Evolutionary conservation across 2,888 invertebrate species (phyloP).

Genomic region (Lucinisca nassula): DNA sequence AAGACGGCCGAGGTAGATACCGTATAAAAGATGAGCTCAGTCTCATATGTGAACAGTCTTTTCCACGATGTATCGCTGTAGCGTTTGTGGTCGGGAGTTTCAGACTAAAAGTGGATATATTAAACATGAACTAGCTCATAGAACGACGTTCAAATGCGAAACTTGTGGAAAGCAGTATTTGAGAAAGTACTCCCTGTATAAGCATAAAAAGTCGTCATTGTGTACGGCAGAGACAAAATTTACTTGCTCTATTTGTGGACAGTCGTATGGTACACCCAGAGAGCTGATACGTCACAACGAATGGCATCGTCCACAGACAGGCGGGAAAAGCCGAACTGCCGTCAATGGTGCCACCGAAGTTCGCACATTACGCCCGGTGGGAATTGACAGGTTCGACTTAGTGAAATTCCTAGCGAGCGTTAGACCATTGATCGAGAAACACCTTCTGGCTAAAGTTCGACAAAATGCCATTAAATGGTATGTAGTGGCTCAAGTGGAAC

Average conservation of each 20-base stretch:
- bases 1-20: background rate
- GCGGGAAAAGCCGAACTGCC: background rate
- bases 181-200: background rate
- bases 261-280: background rate
- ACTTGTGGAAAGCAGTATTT: background rate
- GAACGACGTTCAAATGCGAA: background rate
- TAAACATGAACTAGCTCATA: conserved; percentile 7
- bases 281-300: background rate
- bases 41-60: background rate
- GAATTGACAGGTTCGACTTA: background rate
- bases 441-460: conserved; percentile 11
- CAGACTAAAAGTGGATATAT: background rate
- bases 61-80: conserved; percentile 14
- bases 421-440: background rate
- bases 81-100: background rate
- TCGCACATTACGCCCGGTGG: background rate
- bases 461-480: conserved; percentile 43
- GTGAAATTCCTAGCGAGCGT: background rate
- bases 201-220: background rate
- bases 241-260: background rate
- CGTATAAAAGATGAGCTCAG: background rate
- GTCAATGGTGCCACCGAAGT: background rate
- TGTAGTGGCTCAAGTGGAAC: conserved; percentile 54
- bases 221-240: background rate
- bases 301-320: background rate